A percentile compares a stretch with the other conserved stretches of the same genome.
These are phyloP conservation scores for Crotalus helleri DNA, from an alignment of 2,113 vertebrate species.

Conservation along the genomic window DNA sequence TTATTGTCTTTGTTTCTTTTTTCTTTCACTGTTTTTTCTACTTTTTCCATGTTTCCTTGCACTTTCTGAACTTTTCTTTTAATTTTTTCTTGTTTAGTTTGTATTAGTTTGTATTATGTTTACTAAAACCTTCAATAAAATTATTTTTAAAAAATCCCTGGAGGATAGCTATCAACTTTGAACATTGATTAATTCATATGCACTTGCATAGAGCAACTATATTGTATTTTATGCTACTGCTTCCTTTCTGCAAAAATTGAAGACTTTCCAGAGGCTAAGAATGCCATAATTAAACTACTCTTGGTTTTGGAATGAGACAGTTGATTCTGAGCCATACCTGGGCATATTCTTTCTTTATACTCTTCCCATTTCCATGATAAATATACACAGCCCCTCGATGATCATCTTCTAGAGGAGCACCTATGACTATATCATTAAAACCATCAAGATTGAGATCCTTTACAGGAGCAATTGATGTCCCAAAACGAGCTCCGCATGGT, in stretches of 20 bases:
- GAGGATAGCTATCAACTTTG: too few relatives aligned
- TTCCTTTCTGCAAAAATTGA: background rate
- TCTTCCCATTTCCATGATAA: slow-evolving; percentile 81
- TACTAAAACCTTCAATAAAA: background rate
- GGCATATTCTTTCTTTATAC: slow-evolving; percentile 79
- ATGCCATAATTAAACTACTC: background rate
- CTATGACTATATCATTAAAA: slow-evolving; percentile 87
- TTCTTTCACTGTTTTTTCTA: background rate
- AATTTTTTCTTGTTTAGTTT: background rate
- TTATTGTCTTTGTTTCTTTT: background rate
- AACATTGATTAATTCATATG: background rate
- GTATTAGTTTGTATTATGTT: background rate
- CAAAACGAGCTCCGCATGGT: slow-evolving; percentile 89
- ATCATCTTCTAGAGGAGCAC: slow-evolving; percentile 90
- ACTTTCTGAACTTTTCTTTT: background rate
- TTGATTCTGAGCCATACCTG: slow-evolving; percentile 73
- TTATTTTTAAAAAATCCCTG: background rate
- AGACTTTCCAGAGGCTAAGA: background rate
- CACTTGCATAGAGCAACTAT: background rate
- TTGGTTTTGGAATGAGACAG: background rate
- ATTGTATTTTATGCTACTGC: background rate
- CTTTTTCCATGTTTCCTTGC: background rate
- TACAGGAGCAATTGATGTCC: slow-evolving; percentile 90
- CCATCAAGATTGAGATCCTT: slow-evolving; percentile 92
- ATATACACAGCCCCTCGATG: slow-evolving; percentile 91